These are phyloP conservation scores for Trachelus troglodyta DNA, from an alignment of 2,888 invertebrate genomes.

Conservation along the genomic window DNA sequence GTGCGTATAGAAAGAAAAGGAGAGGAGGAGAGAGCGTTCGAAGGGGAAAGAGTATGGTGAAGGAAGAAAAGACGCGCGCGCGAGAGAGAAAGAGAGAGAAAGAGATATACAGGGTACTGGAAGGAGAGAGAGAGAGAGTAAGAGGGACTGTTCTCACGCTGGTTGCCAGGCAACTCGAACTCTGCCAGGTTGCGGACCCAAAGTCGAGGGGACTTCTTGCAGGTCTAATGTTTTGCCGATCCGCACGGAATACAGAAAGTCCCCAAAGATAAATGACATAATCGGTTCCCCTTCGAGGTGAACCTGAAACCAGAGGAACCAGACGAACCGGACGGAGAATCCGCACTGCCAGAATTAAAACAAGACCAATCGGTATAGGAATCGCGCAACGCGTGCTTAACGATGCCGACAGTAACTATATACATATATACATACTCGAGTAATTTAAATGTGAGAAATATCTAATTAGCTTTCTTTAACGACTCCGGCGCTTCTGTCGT, in stretches of 20 bases:
- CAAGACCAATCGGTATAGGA: background rate
- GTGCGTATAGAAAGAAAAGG: background rate
- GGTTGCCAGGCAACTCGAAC: slow-evolving; percentile 4
- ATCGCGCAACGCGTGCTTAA: background rate
- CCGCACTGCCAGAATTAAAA: background rate
- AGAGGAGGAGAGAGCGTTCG: background rate
- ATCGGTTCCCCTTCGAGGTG: background rate
- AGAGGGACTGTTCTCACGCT: background rate
- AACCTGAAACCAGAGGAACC: background rate
- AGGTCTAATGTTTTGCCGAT: background rate
- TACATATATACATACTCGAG: background rate
- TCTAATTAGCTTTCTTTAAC: background rate
- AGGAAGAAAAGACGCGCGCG: background rate
- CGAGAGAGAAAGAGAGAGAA: too few species aligned
- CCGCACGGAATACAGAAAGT: slow-evolving; percentile 10
- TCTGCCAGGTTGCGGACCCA: background rate
- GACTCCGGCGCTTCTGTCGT: background rate
- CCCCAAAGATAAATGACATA: slow-evolving; percentile 14
- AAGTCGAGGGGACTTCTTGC: background rate
- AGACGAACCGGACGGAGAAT: background rate
- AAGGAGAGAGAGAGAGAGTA: background rate
- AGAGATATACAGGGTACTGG: background rate
- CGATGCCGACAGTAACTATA: background rate
- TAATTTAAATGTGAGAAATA: background rate
- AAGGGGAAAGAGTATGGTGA: background rate